phyloP scores from a whole-genome alignment of 1,140 invertebrate genomes.

The Polypedilum vanderplanki region DNA sequence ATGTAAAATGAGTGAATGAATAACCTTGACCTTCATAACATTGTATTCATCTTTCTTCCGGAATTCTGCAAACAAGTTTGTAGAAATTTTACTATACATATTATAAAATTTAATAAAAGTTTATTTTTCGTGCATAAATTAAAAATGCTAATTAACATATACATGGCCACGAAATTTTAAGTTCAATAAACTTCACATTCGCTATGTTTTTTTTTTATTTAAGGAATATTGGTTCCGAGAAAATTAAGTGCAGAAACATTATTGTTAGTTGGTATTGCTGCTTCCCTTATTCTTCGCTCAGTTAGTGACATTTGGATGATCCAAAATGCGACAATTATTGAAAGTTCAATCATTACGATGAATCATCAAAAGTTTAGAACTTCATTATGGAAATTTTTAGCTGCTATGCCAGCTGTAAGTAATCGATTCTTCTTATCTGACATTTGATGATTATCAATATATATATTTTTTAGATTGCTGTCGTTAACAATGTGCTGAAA shows the following conservation, averaged over 20 bases:
- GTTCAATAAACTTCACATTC: too few species aligned
- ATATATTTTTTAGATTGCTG: constrained; percentile 60
- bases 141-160: background rate
- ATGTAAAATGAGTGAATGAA: too few species aligned
- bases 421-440: constrained; percentile 30
- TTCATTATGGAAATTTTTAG: constrained; percentile 68
- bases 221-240: constrained; percentile 74
- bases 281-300: constrained; percentile 75
- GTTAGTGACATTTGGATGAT: constrained; percentile 97
- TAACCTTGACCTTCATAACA: too few species aligned
- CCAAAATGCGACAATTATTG: constrained; percentile 83
- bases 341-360: constrained; percentile 91
- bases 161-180: background rate
- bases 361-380: constrained; percentile 67
- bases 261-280: constrained; percentile 73
- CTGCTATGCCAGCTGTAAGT: constrained; percentile 75
- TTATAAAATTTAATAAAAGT: too few species aligned
- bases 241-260: constrained; percentile 65
- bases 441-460: too few species aligned
- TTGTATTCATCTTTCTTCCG: too few species aligned
- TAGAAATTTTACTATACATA: too few species aligned
- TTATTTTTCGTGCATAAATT: too few species aligned
- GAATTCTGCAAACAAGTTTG: too few species aligned
- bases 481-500: constrained; percentile 89
- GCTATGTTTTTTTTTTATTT: background rate